Conservation (phyloP, 2,797 vertebrate species). For the Phyllotis vaccarum region DNA sequence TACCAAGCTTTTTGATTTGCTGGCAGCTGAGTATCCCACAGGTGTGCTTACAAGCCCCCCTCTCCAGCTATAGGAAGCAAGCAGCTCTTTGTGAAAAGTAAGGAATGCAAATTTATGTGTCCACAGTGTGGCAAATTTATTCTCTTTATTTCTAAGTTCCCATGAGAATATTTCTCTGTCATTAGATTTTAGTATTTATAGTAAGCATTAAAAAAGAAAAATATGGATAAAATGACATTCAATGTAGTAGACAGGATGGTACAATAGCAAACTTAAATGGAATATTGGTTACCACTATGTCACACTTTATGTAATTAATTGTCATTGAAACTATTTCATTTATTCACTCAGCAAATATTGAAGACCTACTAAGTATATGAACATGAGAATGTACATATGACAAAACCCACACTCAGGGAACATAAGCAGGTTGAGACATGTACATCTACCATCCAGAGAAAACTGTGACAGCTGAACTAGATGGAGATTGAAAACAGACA, state of each 20-base stretch:
- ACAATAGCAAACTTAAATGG: not conserved
- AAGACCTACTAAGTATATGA: slow-evolving; percentile 24
- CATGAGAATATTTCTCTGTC: not conserved
- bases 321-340: not conserved
- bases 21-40: not conserved
- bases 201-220: not conserved
- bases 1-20: not conserved
- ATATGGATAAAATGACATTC: not conserved
- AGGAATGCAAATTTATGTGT: not conserved
- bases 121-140: not conserved
- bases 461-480: not conserved
- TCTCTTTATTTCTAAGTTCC: slow-evolving; percentile 26
- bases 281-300: not conserved
- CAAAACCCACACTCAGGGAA: not conserved
- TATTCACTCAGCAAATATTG: not conserved
- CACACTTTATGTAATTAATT: not conserved
- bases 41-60: not conserved
- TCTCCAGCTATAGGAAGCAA: not conserved
- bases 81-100: not conserved
- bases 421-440: not conserved
- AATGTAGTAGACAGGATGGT: not conserved
- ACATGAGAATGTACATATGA: not conserved
- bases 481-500: not conserved
- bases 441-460: not conserved
- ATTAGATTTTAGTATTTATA: slow-evolving; percentile 11